A percentile compares a stretch with the other conserved stretches of the same genome.
Evolutionary conservation across 23 tunicate species (phyloP).

Genomic region (Ciona savignyi): DNA sequence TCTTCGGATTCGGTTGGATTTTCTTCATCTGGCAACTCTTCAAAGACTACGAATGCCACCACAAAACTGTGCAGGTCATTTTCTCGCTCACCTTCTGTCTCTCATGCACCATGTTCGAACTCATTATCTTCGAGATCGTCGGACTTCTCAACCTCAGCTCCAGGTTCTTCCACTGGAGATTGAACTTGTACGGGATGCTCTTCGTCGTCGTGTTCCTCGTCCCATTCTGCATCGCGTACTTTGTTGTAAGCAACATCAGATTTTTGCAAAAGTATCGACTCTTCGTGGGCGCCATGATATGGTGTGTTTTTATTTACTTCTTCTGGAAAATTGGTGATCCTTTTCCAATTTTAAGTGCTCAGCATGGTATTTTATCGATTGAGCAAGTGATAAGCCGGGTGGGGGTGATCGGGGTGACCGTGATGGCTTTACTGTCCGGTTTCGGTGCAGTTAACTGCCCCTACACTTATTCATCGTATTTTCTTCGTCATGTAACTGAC

Average conservation of each 20-base stretch:
- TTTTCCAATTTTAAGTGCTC: constrained; percentile 89
- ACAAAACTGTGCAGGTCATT: constrained; percentile 85
- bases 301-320: constrained; percentile 72
- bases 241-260: constrained; percentile 74
- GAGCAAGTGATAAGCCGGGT: constrained; percentile 97
- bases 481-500: constrained; percentile 91
- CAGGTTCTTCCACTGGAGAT: constrained; percentile 95
- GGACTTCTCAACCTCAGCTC: constrained; percentile 72
- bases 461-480: constrained; percentile 95
- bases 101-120: constrained; percentile 96
- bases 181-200: constrained; percentile 84
- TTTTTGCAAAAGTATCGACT: constrained; percentile 66
- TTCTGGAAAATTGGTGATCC: constrained; percentile 98
- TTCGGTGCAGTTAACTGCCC: constrained; percentile 99
- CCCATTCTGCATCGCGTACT: constrained; percentile 92
- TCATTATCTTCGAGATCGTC: constrained; percentile 95
- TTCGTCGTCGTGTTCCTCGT: constrained; percentile 81
- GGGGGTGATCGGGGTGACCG: constrained; percentile 99
- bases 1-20: constrained; percentile 96
- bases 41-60: constrained; percentile 98
- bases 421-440: constrained; percentile 97
- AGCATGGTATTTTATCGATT: constrained; percentile 96
- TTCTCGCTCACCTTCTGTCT: constrained; percentile 89
- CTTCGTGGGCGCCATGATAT: constrained; percentile 38
- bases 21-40: constrained; percentile 93